Percentiles rank a stretch among this genome's conserved stretches.
These are phyloP conservation scores for Drosophila repleta DNA, from an alignment of 1,140 invertebrate species.

Conservation along the genomic window DNA sequence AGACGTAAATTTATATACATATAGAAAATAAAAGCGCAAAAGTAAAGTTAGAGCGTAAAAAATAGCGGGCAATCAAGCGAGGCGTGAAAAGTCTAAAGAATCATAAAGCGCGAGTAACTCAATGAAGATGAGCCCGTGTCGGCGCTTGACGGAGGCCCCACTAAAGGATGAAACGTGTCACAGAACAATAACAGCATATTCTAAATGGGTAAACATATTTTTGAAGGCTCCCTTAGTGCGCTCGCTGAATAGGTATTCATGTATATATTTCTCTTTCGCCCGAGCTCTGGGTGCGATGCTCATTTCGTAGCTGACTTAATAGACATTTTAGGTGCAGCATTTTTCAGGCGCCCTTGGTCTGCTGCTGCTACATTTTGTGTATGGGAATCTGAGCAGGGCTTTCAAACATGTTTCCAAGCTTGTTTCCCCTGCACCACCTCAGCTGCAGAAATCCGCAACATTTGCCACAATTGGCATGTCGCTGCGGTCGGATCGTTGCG, in stretches of 20 bases:
- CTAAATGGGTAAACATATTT: slow-evolving; percentile 19
- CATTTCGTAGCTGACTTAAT: slow-evolving; percentile 24
- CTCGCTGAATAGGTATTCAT: slow-evolving; percentile 32
- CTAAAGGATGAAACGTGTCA: slow-evolving; percentile 49
- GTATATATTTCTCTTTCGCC: not conserved
- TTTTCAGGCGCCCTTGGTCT: not conserved
- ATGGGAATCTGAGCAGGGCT: slow-evolving; percentile 50
- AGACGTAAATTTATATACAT: slow-evolving; percentile 10
- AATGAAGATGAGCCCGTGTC: slow-evolving; percentile 28
- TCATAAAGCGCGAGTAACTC: slow-evolving; percentile 23
- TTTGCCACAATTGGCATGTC: slow-evolving; percentile 75
- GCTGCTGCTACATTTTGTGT: slow-evolving; percentile 23
- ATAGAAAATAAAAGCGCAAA: slow-evolving; percentile 25
- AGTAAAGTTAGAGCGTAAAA: slow-evolving; percentile 34
- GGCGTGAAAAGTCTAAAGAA: slow-evolving; percentile 14
- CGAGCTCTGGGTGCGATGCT: slow-evolving; percentile 21
- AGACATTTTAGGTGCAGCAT: not conserved
- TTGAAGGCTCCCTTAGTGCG: slow-evolving; percentile 11
- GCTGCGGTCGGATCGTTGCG: slow-evolving; percentile 48
- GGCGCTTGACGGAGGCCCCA: slow-evolving; percentile 4
- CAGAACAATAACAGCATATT: slow-evolving; percentile 30
- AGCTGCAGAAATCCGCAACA: slow-evolving; percentile 45
- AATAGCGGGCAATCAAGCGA: slow-evolving; percentile 47
- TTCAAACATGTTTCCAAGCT: slow-evolving; percentile 41
- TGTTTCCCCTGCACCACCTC: slow-evolving; percentile 19